Base-by-base conservation (phyloP, 2,113 vertebrate species). In the Centropus bengalensis region DNA sequence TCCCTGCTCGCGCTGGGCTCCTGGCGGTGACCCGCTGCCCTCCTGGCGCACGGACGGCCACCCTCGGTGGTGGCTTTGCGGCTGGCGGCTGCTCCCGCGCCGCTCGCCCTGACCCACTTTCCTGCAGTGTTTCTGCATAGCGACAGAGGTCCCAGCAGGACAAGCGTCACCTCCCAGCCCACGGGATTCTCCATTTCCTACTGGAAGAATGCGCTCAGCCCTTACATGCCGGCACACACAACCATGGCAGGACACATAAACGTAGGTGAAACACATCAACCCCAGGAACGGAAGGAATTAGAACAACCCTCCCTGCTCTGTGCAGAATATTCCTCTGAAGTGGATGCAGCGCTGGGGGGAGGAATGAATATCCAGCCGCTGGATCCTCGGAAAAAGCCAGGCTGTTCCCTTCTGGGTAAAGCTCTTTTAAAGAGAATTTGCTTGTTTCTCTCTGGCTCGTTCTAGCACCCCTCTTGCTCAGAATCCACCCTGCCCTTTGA, bases 101-200 rank as follows among this genome's bases (percentile, higher is more conserved):
- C 2, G 60, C 82, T 44, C 26, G 33, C 68, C 82, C 83, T 73
- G 96, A 95, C 94, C 95, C 96, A 94, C 38, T 71, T 96, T 94
- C 75, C 77, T 58, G 88, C 94, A 88, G 89, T 45, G 52, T 80
- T 63, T 93, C 93, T 93, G 86, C 94, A 70, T 6, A 89, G 95
- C 79, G 90, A 92, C 96, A 82, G 86, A 91, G 96, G 84, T 83
- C 90, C 74, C 40, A 10, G 87, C 82, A 73, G 91, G 82, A 90
- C 88, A 62, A 44, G 87, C 15, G 63, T 26, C 89, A 44, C 68
- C 86, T 66, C 54, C 74, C 77, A 24, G 87, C 92, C 45, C 84
- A 7, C 17, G 8, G 91, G 51, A 80, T 47, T 12, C 85, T 89
- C 91, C 84, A 30, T 8, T 33, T 38, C 74, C 88, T 6, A 1